Evolutionary conservation across 2,113 vertebrate genomes (phyloP), one percentile per base, ranked within the genome.

Genomic region (Pelvicachromis taeniatus): DNA sequence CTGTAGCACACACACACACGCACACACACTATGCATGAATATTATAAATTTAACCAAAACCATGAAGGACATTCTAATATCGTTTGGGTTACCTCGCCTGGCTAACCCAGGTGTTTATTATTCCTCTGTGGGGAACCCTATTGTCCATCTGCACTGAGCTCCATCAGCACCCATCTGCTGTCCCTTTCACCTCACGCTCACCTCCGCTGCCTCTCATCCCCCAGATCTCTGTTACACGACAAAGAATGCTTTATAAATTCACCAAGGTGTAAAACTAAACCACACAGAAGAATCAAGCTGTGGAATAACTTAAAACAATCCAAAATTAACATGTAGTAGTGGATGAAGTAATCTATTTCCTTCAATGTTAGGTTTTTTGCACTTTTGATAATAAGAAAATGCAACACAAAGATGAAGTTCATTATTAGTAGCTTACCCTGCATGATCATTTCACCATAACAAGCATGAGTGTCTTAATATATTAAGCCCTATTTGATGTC

Each of bases 151-250:
- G 90, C 61, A 33, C 82, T 78, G 54, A 68, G 75, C 85, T 88
- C 87, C 83, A 29, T 86, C 85, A 91, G 81, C 84, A 84, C 65
- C 89, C 91, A 87, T 92, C 93, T 93, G 90, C 79, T 87, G 75
- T 89, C 54, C 78, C 86, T 83, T 83, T 93, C 90, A 94, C 92
- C 93, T 50, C 53, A 2, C 9, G 16, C 65, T 93, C 77, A 93
- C 90, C 92, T 87, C 87, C 50, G 2, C 81, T 9, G 78, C 91
- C 89, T 91, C 77, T 91, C 88, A 91, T 61, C 75, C 83, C 85
- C 80, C 85, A 87, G 90, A 91, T 90, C 65, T 61, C 55, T 16
- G 50, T 93, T 92, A 94, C 93, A 90, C 42, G 75, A 85, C 77
- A 84, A 52, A 85, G 75, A 48, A 82, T 68, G 70, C 83, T 86